Percentiles rank a stretch among this genome's conserved stretches.
Evolutionary conservation across 92 coral and sea anemone species (phyloP).

Genomic region (Metridium senile): DNA sequence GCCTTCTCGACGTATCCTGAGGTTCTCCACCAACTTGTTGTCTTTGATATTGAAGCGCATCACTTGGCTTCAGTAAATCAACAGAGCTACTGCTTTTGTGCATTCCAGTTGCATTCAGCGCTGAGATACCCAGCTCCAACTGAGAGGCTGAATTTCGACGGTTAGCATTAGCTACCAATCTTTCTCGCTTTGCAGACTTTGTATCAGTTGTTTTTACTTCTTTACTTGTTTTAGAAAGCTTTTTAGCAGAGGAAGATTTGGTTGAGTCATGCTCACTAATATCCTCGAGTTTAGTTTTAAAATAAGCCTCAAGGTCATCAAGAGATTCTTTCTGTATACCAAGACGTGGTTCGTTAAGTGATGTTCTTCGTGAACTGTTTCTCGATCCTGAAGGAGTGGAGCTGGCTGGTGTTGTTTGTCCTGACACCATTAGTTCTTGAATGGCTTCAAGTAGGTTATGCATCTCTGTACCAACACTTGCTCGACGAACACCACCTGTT

Average conservation of each 20-base stretch:
- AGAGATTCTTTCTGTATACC: conserved; percentile 55
- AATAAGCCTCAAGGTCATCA: conserved; percentile 78
- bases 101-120: neutral
- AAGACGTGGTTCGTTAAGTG: neutral
- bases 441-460: conserved; percentile 49
- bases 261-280: conserved; percentile 13
- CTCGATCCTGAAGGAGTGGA: conserved; percentile 25
- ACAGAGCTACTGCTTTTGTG: conserved; percentile 11
- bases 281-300: conserved; percentile 68
- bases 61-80: conserved; percentile 6
- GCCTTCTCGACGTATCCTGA: neutral
- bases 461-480: conserved; percentile 54
- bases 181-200: neutral
- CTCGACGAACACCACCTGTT: conserved; percentile 24
- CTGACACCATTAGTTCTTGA: conserved; percentile 24
- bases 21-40: neutral
- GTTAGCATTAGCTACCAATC: neutral
- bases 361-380: conserved; percentile 8
- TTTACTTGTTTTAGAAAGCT: neutral
- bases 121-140: neutral
- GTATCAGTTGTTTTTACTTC: neutral
- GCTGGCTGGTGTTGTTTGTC: conserved; percentile 19
- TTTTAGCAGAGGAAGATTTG: neutral
- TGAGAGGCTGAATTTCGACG: conserved; percentile 1
- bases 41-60: neutral